These are phyloP conservation scores for Scrobipalpa atriplicella DNA, from an alignment of 2,888 invertebrate genomes.

Conservation along the genomic window DNA sequence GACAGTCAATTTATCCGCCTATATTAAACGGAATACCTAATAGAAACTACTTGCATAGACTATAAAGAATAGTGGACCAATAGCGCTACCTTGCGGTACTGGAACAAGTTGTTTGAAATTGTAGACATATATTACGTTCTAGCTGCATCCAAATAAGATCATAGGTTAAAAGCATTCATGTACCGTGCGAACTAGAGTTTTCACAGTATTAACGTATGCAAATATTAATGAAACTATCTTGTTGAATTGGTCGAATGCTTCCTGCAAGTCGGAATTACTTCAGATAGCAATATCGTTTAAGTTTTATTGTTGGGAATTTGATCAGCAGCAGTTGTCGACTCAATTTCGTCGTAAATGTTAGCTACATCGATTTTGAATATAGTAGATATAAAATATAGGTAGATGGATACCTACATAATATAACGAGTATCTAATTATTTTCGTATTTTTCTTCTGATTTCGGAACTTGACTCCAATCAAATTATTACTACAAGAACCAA, in stretches of 20 bases:
- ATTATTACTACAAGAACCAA: too few relatives aligned
- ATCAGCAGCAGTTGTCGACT: too few relatives aligned
- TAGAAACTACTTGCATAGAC: background rate
- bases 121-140: background rate
- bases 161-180: conserved; percentile 10
- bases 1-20: conserved; percentile 10
- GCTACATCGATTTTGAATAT: too few relatives aligned
- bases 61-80: conserved; percentile 18
- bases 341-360: too few relatives aligned
- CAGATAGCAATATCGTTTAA: background rate
- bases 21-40: conserved; percentile 19
- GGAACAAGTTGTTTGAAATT: background rate
- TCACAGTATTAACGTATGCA: background rate
- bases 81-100: conserved; percentile 2
- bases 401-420: too few relatives aligned
- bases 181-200: conserved; percentile 10
- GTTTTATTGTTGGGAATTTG: background rate
- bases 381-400: too few relatives aligned
- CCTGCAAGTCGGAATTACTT: background rate
- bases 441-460: too few relatives aligned
- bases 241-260: background rate
- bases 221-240: conserved; percentile 9
- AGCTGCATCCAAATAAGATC: background rate
- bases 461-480: too few relatives aligned
- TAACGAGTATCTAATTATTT: too few relatives aligned